Base-by-base conservation (phyloP, 2,113 vertebrate genomes). In the Garra rufa region DNA sequence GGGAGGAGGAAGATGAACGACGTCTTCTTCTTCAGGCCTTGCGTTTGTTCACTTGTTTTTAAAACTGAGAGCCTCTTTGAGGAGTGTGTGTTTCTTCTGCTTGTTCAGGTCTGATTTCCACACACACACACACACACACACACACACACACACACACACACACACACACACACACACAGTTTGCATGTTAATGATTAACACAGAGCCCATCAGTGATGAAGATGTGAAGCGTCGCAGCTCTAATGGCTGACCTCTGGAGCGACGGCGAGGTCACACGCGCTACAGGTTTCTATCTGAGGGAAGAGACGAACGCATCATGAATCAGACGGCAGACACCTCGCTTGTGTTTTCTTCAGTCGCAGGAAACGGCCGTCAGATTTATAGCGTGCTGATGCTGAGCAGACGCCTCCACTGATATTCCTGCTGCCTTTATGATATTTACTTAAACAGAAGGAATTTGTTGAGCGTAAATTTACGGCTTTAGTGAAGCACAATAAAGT, bases 401-500 rank as follows among this genome's bases (percentile, higher is more conserved):
- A 94, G 94, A 92, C 88, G 2, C 50, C 43, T 76, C 52, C 85
- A 74, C 85, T 89, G 88, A 93, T 89, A 80, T 91, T 87, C 92
- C 63, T 88, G 77, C 65, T 69, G 67, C 34, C 73, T 93, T 92
- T 89, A 91, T 92, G 91, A 89, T 94, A 91, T 93, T 94, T 94
- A 91, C 89, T 91, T 93, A 92, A 88, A 87, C 88, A 78, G 85
- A 82, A 92, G 89, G 92, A 90, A 94, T 93, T 92, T 92, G 89
- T 87, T 82, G 81, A 69, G 87, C 79, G 89, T 89, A 91, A 89
- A 93, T 93, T 91, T 92, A 94, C 90, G 85, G 89, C 87, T 89
- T 89, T 85, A 90, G 89, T 86, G 90, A 89, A 88, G 87, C 87
- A 90, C 88, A 89, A 89, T 93, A 91, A 93, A 92, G 82, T 82